Percentiles rank a stretch among this genome's conserved stretches.
phyloP scores from a whole-genome alignment of 2,113 vertebrate genomes.

The Engraulis encrasicolus region DNA sequence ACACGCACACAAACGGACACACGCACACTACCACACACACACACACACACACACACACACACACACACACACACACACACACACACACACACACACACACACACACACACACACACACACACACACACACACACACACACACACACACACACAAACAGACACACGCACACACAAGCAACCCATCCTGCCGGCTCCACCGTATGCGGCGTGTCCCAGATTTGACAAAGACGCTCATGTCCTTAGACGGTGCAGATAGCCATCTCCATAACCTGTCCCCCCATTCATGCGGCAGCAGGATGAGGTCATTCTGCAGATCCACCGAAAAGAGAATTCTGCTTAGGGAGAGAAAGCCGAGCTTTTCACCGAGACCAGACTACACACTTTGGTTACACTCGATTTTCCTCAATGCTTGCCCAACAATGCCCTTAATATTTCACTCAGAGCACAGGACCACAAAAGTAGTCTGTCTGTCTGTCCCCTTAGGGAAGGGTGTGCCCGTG shows the following conservation, averaged over 20 bases:
- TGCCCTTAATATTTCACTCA: background rate
- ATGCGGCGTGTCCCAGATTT: background rate
- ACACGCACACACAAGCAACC: background rate
- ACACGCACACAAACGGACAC: too few species aligned
- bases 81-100: constrained; percentile 1
- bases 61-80: background rate
- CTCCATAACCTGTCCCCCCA: background rate
- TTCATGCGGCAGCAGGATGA: background rate
- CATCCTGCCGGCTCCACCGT: background rate
- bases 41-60: constrained; percentile 9
- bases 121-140: constrained; percentile 1
- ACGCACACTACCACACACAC: too few species aligned
- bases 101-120: constrained; percentile 4
- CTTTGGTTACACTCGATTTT: constrained; percentile 23
- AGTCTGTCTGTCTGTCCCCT: too few species aligned
- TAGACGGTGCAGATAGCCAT: background rate
- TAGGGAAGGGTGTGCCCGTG: constrained; percentile 1
- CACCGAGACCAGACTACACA: background rate
- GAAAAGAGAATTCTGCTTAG: background rate
- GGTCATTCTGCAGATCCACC: background rate
- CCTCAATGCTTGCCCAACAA: background rate
- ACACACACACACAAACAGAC: background rate
- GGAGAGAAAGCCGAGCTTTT: background rate
- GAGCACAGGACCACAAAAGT: background rate
- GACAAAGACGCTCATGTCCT: constrained; percentile 15